Percentiles rank a stretch among this genome's conserved stretches.
phyloP scores from a whole-genome alignment of 2,113 vertebrate genomes.

The Spilogale gracilis region DNA sequence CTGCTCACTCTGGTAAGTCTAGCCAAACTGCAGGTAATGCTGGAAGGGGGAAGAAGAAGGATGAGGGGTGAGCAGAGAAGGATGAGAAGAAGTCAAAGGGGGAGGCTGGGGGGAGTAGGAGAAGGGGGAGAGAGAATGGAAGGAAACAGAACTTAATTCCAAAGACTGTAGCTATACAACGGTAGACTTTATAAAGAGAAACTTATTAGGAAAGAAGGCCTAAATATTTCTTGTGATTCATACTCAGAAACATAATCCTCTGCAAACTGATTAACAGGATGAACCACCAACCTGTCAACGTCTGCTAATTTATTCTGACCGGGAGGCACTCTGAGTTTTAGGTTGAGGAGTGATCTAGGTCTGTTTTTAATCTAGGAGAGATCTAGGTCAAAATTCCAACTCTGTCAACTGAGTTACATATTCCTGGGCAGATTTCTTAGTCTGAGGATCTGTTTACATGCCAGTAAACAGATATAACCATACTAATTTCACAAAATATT shows the following conservation, averaged over 20 bases:
- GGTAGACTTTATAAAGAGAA: neutral
- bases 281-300: neutral
- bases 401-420: neutral
- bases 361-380: neutral
- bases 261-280: neutral
- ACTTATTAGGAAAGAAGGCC: neutral
- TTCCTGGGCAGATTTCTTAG: neutral
- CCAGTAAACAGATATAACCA: neutral
- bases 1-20: neutral
- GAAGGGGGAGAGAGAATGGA: neutral
- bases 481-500: neutral
- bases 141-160: neutral
- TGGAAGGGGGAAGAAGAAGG: neutral
- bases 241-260: neutral
- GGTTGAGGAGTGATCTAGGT: neutral
- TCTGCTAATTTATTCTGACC: neutral
- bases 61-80: neutral
- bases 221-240: neutral
- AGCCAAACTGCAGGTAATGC: neutral
- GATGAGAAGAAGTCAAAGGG: neutral
- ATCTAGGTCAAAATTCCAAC: neutral
- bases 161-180: neutral
- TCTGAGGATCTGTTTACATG: constrained; percentile 21
- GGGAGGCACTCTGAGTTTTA: neutral
- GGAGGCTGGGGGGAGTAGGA: neutral